phyloP scores from a whole-genome alignment of 2,888 invertebrate species.

The Mimumesa dahlbomi region DNA sequence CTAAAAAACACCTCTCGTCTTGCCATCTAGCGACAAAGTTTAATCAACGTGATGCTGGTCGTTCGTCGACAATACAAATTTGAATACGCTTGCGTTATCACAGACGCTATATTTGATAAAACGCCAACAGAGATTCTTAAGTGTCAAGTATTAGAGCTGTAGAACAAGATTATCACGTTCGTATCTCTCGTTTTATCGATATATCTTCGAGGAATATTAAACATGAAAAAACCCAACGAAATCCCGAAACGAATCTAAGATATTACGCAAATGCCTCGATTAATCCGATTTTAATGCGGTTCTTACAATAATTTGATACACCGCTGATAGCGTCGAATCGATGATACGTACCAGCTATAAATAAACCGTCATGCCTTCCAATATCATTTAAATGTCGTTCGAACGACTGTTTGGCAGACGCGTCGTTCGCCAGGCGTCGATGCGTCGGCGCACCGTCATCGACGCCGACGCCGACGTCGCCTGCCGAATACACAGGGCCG shows the following conservation, averaged over 20 bases:
- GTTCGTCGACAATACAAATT: slow-evolving; percentile 19
- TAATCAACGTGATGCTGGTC: neutral
- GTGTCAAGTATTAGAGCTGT: too few species aligned
- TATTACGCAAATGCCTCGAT: neutral
- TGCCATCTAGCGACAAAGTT: slow-evolving; percentile 30
- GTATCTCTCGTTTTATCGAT: too few species aligned
- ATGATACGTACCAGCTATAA: too few species aligned
- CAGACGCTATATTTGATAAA: too few species aligned
- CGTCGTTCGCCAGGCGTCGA: slow-evolving; percentile 1
- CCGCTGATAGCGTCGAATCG: too few species aligned
- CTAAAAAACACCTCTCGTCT: slow-evolving; percentile 13
- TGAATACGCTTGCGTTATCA: too few species aligned
- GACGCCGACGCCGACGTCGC: slow-evolving; percentile 55
- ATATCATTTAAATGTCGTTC: neutral
- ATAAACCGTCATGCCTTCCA: too few species aligned
- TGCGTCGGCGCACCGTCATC: slow-evolving; percentile 61
- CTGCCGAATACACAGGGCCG: slow-evolving; percentile 44
- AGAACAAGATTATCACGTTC: too few species aligned
- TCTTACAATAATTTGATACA: neutral
- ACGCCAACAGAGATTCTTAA: too few species aligned
- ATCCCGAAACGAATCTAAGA: too few species aligned
- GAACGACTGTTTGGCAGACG: neutral
- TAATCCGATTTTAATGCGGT: neutral
- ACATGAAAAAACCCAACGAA: too few species aligned
- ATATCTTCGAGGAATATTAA: too few species aligned